phyloP scores from a whole-genome alignment of 1,140 invertebrate genomes.

The Propsilocerus akamusi region DNA sequence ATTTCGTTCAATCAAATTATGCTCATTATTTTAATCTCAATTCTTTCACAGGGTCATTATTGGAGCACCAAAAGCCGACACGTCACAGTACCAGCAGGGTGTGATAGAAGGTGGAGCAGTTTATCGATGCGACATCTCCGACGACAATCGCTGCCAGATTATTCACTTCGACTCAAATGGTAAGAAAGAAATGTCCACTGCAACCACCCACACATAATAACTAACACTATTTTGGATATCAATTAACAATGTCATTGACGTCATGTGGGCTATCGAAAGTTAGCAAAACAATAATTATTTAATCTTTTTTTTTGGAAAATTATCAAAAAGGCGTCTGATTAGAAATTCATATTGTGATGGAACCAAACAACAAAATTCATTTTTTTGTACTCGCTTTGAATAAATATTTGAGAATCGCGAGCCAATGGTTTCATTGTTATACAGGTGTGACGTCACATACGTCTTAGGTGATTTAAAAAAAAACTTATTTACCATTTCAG shows the following conservation, averaged over 20 bases:
- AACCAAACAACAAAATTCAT: too few relatives aligned
- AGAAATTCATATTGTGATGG: too few relatives aligned
- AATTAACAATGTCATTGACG: background rate
- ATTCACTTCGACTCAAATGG: constrained; percentile 55
- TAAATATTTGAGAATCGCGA: too few relatives aligned
- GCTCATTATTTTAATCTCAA: constrained; percentile 6
- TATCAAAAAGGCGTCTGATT: too few relatives aligned
- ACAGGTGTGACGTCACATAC: too few relatives aligned
- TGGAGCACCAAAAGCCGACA: constrained; percentile 59
- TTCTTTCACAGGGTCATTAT: constrained; percentile 47
- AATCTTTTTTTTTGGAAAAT: too few relatives aligned
- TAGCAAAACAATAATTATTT: background rate
- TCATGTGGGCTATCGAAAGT: background rate
- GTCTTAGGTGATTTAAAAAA: too few relatives aligned
- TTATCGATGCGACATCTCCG: constrained; percentile 44
- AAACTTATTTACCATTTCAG: too few relatives aligned
- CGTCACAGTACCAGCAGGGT: constrained; percentile 29
- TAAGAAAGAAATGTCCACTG: constrained; percentile 25
- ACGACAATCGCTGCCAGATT: constrained; percentile 34
- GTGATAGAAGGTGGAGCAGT: constrained; percentile 53
- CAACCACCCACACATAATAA: background rate
- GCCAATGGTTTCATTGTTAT: too few relatives aligned
- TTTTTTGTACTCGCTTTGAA: too few relatives aligned
- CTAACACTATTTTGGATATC: background rate
- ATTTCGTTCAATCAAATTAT: background rate